phyloP scores from a whole-genome alignment of 2,113 vertebrate genomes.

The Catharus minimus region DNA sequence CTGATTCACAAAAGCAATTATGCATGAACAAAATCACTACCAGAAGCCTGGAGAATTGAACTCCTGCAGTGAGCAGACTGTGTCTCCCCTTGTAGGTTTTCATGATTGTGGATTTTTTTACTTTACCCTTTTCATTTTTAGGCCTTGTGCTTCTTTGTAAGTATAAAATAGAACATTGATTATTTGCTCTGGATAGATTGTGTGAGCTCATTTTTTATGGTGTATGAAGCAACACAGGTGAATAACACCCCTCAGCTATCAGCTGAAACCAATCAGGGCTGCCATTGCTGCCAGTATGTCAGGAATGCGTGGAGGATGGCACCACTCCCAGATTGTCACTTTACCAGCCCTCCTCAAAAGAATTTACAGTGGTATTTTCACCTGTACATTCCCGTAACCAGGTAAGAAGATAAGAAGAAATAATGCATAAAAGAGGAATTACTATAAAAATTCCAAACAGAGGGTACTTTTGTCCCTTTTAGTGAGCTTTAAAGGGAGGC shows the following conservation, averaged over 20 bases:
- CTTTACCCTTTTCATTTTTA: not conserved
- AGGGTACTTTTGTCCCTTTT: not conserved
- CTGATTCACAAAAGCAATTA: slow-evolving; percentile 32
- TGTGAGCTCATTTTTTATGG: not conserved
- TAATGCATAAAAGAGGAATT: not conserved
- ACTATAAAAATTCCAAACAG: not conserved
- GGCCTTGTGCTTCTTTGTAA: not conserved
- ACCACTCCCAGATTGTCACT: not conserved
- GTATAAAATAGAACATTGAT: not conserved
- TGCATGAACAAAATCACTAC: not conserved
- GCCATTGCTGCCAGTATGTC: not conserved
- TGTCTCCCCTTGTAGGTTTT: not conserved
- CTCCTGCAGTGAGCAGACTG: not conserved
- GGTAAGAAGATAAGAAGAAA: not conserved
- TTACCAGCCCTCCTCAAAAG: not conserved
- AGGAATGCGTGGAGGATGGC: not conserved
- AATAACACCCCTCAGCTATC: not conserved
- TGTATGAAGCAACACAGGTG: not conserved
- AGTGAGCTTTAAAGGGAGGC: not conserved
- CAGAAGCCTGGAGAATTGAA: not conserved
- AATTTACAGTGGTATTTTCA: not conserved
- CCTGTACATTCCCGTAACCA: not conserved
- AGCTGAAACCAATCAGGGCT: not conserved
- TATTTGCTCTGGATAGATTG: not conserved
- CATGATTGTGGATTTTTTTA: not conserved